Base-by-base conservation (phyloP, 2,888 invertebrate species). In the Zelleria hepariella region DNA sequence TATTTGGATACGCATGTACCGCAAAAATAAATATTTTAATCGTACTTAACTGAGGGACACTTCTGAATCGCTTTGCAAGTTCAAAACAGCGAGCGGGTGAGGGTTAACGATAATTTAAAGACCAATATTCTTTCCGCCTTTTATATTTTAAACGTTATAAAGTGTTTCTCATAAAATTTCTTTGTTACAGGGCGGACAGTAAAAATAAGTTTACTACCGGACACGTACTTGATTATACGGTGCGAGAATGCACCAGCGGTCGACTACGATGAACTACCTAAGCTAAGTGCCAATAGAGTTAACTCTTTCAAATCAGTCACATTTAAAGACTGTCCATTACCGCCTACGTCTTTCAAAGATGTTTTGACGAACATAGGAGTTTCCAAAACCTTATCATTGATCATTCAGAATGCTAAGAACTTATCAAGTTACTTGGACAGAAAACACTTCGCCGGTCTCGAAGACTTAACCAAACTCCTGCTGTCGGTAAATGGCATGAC, bases 401-500 rank as follows among this genome's bases (percentile, higher is more conserved):
- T 90, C 69, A 92, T 91, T 64, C 87, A 89, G 71, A 89, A 87
- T 61, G 80, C 85, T 21, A 84, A 80, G 52, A 91, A 91, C 63
- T 74, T 91, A 54, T 86, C 90, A 24, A 89, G 90, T 63, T 89
- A 89, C 64, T 82, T 93, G 48, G 86, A 89, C 26, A 89, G 90
- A 52, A 83, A 87, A 61, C 92, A 92, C 69, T 87, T 94, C 60
- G 77, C 83, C 2, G 91, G 91, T 25, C 78, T 94, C 57, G 79
- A 88, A 61, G 87, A 89, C 64, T 73, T 86, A 56, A 90, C 89
- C 1, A 87, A 89, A 58, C 74, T 94, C 58, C 78, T 90, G 18
- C 77, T 94, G 2, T 90, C 91, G 10, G 89, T 91, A 49, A 93
- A 93, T 68, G 90, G 91, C 15, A 77, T 94, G 5, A 88, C 90